Evolutionary conservation across 2,113 vertebrate genomes (phyloP).

Genomic region (Sciurus niger): DNA sequence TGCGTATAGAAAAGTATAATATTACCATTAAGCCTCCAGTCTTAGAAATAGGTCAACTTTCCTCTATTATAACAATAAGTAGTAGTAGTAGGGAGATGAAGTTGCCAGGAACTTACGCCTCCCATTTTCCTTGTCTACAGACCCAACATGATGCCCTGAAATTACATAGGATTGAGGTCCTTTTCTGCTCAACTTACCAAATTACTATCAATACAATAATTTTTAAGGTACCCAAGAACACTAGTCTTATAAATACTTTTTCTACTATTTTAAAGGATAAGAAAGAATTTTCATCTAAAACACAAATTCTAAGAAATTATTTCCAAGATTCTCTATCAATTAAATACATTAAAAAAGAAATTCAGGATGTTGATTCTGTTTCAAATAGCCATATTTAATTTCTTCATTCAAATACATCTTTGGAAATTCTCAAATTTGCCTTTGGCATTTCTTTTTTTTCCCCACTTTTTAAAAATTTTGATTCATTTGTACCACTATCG

Average conservation of each 20-base stretch:
- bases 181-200: not conserved
- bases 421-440: conserved; percentile 38
- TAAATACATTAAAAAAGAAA: not conserved
- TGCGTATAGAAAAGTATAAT: not conserved
- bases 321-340: not conserved
- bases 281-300: not conserved
- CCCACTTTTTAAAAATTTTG: too few relatives aligned
- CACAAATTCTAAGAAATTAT: not conserved
- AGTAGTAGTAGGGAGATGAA: not conserved
- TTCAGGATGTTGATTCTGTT: not conserved
- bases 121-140: not conserved
- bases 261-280: not conserved
- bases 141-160: rapidly evolving
- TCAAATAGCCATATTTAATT: not conserved
- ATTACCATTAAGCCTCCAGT: not conserved
- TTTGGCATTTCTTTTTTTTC: not conserved
- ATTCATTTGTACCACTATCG: too few relatives aligned
- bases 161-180: not conserved
- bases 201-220: not conserved
- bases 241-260: not conserved
- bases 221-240: not conserved
- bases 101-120: rapidly evolving
- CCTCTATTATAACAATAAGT: not conserved
- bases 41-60: not conserved
- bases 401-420: conserved; percentile 28